Evolutionary conservation across 2,797 vertebrate species (phyloP).

Genomic region (Rachycentron canadum): DNA sequence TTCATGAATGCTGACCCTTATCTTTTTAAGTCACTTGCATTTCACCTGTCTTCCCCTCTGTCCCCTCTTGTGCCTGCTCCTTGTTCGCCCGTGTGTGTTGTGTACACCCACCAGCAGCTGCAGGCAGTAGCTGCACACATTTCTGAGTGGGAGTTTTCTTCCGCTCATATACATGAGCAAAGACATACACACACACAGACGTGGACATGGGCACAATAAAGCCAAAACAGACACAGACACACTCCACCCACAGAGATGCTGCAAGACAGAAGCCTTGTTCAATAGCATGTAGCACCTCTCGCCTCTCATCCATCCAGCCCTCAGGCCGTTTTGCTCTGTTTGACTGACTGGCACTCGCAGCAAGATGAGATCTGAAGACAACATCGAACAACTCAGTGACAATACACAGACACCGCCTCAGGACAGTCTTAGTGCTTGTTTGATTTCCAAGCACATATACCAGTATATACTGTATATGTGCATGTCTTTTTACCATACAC

Average conservation of each 20-base stretch:
- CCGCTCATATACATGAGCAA: constrained; percentile 34
- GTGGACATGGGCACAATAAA: constrained; percentile 18
- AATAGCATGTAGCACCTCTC: constrained; percentile 53
- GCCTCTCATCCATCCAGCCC: constrained; percentile 61
- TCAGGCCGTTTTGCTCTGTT: constrained; percentile 41
- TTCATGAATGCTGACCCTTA: constrained; percentile 21
- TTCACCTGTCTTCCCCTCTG: constrained; percentile 46
- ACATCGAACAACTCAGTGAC: constrained; percentile 34
- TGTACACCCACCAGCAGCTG: constrained; percentile 54
- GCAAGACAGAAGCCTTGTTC: constrained; percentile 42
- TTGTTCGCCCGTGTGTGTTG: constrained; percentile 18
- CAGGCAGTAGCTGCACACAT: constrained; percentile 46
- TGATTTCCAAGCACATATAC: constrained; percentile 32
- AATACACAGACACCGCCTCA: constrained; percentile 33
- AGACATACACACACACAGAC: constrained; percentile 29
- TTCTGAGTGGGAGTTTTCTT: constrained; percentile 45
- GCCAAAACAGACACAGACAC: constrained; percentile 16
- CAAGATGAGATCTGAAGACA: constrained; percentile 56
- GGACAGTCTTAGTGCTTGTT: constrained; percentile 40
- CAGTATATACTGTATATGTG: neutral
- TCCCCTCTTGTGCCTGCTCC: neutral
- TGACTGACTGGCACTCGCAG: constrained; percentile 56
- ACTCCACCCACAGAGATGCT: constrained; percentile 53
- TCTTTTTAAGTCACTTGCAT: constrained; percentile 41
- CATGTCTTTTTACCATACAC: neutral